Percentiles rank a stretch among this genome's conserved stretches.
These are phyloP conservation scores for Mycogona germanica DNA, from an alignment of 2,888 invertebrate genomes.

Conservation along the genomic window DNA sequence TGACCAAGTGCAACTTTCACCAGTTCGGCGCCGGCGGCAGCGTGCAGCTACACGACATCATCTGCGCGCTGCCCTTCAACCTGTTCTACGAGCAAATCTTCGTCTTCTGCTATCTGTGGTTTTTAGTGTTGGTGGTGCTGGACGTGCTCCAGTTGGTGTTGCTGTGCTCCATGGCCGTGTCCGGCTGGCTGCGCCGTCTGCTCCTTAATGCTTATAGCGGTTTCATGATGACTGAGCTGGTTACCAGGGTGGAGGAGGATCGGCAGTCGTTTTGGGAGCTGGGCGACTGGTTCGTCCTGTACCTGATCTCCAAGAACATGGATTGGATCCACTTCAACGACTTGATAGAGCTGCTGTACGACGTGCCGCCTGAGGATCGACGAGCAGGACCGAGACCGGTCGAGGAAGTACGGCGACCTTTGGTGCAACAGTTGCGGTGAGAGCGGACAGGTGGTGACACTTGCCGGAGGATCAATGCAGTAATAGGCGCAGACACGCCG, in stretches of 20 bases:
- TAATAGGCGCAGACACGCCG: too few relatives aligned
- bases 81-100: conserved; percentile 27
- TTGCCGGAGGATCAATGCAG: too few relatives aligned
- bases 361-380: too few relatives aligned
- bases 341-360: too few relatives aligned
- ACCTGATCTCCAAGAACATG: conserved; percentile 25
- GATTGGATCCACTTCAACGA: conserved; percentile 25
- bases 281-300: conserved; percentile 21
- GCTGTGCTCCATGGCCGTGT: conserved; percentile 19
- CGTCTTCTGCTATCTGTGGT: conserved; percentile 15
- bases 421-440: too few relatives aligned
- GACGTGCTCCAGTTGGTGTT: conserved; percentile 22
- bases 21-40: conserved; percentile 26
- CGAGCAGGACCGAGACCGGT: too few relatives aligned
- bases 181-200: conserved; percentile 18
- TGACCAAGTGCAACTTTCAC: conserved; percentile 26
- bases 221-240: conserved; percentile 18
- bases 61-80: conserved; percentile 26
- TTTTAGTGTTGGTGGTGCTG: conserved; percentile 25
- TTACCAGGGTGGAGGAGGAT: conserved; percentile 7
- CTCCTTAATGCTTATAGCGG: conserved; percentile 4
- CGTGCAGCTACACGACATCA: conserved; percentile 24
- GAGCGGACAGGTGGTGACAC: too few relatives aligned
- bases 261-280: background rate
- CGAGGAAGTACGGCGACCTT: too few relatives aligned